Evolutionary conservation across 1,140 invertebrate genomes (phyloP), one percentile per base, ranked within the genome.

Genomic region (Galendromus occidentalis): DNA sequence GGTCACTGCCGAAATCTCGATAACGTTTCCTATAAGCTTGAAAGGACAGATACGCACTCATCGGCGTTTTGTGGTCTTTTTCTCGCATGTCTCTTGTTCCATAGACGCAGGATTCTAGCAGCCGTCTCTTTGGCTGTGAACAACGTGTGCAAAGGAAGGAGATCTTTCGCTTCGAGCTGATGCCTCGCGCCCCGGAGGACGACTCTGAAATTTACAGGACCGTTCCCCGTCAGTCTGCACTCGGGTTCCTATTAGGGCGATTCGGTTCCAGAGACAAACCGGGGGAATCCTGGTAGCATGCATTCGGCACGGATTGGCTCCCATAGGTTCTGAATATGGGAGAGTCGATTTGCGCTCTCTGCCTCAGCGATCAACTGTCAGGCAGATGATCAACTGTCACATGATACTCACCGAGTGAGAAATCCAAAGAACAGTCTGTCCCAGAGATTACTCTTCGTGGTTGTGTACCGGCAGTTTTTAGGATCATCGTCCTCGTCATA

Each of bases 391-490:
- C 5, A 14, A 47, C 5, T 14, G 45, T 14, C 45, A 22, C 45
- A 47, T 14, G 17, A 4, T 20, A 14, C 51, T 59, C 22, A 59
- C 51, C 51, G 14, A 17, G 51, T 59, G 25, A 59, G 51, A 59
- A 59, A 59, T 25, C 51, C 51, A 59, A 59, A 59, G 25, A 33
- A 29, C 1, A 25, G 25, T 22, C 51, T 59, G 20, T 59, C 51
- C 51, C 51, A 59, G 17, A 59, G 25, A 25, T 59, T 59, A 59
- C 12, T 17, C 22, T 59, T 59, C 2, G 12, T 14, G 33, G 25
- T 25, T 1, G 51, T 59, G 51, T 59, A 59, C 17, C 51, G 51
- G 33, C 51, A 59, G 33, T 59, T 59, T 22, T 59, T 59, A 25
- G 22, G 51, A 22, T 59, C 51, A 2, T 59, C 51, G 12, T 20